Conservation (phyloP, 1,140 invertebrate genomes). For the Micrasema minimum region DNA sequence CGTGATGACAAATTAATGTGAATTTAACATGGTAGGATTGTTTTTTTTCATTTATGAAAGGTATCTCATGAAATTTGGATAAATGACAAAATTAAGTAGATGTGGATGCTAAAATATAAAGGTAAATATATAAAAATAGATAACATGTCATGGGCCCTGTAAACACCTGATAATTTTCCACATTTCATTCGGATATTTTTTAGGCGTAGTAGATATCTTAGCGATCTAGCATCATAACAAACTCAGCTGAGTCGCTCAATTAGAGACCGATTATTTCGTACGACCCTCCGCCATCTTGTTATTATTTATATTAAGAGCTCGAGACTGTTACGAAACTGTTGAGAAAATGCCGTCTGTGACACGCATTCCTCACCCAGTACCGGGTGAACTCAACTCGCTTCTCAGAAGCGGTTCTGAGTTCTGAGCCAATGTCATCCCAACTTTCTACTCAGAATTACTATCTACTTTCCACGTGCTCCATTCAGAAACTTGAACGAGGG, state of each 20-base stretch:
- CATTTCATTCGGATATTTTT: no score
- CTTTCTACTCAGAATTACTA: neutral
- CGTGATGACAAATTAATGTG: no score
- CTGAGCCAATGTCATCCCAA: constrained; percentile 22
- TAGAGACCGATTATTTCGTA: neutral
- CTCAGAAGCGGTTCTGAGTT: constrained; percentile 16
- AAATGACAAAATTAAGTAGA: no score
- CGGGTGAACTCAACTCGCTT: constrained; percentile 19
- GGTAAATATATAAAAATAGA: no score
- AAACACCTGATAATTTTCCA: no score
- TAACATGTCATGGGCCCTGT: no score
- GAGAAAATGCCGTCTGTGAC: constrained; percentile 29
- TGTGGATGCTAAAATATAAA: no score
- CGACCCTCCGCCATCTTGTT: constrained; percentile 22
- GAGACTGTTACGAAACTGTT: constrained; percentile 18
- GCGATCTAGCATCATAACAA: neutral
- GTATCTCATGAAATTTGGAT: no score
- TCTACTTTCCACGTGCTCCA: constrained; percentile 21
- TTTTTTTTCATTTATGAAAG: no score
- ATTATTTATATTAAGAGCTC: constrained; percentile 28
- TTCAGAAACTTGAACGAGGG: constrained; percentile 8
- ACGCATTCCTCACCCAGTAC: constrained; percentile 10
- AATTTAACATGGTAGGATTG: no score
- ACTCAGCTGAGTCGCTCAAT: neutral
- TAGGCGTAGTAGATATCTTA: no score